These are phyloP conservation scores for Xylota sylvarum DNA, from an alignment of 2,888 invertebrate species.

Conservation along the genomic window DNA sequence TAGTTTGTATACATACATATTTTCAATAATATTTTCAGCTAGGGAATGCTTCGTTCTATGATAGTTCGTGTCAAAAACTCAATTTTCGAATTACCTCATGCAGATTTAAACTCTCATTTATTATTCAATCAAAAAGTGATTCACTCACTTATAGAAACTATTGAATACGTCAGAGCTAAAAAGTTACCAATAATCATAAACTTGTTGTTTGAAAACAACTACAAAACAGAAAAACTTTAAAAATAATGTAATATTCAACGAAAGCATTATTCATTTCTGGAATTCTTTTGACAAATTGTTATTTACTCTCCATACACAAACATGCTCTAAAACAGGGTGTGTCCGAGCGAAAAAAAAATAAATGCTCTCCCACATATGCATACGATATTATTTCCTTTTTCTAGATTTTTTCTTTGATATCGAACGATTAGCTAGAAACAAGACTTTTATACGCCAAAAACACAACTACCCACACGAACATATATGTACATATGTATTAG, in stretches of 20 bases:
- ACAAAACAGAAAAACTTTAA: neutral
- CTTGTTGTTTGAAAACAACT: neutral
- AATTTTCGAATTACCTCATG: no score
- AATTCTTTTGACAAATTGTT: slow-evolving; percentile 62
- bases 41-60: no score
- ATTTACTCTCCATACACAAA: slow-evolving; percentile 49
- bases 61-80: neutral
- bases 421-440: slow-evolving; percentile 65
- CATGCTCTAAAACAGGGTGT: slow-evolving; percentile 49
- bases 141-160: neutral
- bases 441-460: slow-evolving; percentile 49
- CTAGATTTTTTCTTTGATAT: slow-evolving; percentile 48
- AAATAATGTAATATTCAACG: slow-evolving; percentile 45
- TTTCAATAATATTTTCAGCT: no score
- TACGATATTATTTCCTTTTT: slow-evolving; percentile 31
- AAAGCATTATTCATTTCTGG: slow-evolving; percentile 50
- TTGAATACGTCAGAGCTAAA: neutral
- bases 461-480: slow-evolving; percentile 33
- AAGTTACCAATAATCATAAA: neutral
- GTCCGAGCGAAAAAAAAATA: slow-evolving; percentile 19
- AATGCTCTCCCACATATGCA: slow-evolving; percentile 14
- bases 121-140: slow-evolving; percentile 2
- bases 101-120: no score
- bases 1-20: no score
- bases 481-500: slow-evolving; percentile 2